These are phyloP conservation scores for Drosophila paramelanica DNA, from an alignment of 2,888 invertebrate species.

Conservation along the genomic window DNA sequence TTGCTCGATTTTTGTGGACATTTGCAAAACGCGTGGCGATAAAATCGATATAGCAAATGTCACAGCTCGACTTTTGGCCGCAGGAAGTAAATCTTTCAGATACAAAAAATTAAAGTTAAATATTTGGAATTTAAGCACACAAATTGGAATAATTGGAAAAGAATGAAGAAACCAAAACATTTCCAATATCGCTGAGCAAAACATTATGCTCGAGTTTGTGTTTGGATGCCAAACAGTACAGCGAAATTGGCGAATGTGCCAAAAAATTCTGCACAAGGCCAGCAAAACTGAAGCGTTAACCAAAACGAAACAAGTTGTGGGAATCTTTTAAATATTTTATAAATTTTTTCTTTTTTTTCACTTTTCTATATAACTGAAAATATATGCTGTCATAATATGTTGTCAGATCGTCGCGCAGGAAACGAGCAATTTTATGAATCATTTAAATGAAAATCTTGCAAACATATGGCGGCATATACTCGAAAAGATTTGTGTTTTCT, in stretches of 20 bases:
- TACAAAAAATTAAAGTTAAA: slow-evolving; percentile 9
- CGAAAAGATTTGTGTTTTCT: slow-evolving; percentile 23
- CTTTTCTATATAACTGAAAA: slow-evolving; percentile 28
- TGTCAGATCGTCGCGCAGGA: slow-evolving; percentile 35
- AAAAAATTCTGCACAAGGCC: slow-evolving; percentile 64
- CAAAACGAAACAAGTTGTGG: slow-evolving; percentile 33
- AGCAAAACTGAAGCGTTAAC: slow-evolving; percentile 23
- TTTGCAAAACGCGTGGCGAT: slow-evolving; percentile 43
- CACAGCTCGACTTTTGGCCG: not conserved
- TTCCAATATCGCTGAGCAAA: slow-evolving; percentile 27
- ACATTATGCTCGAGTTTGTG: slow-evolving; percentile 41
- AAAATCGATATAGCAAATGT: slow-evolving; percentile 12
- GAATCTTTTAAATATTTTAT: slow-evolving; percentile 3
- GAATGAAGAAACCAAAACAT: slow-evolving; percentile 29
- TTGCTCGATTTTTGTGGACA: slow-evolving; percentile 42
- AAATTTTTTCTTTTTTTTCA: slow-evolving; percentile 6
- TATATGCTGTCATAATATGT: slow-evolving; percentile 40
- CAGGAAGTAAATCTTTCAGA: slow-evolving; percentile 44
- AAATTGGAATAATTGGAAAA: slow-evolving; percentile 31
- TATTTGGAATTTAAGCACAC: slow-evolving; percentile 22
- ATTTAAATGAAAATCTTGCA: slow-evolving; percentile 43
- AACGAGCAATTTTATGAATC: slow-evolving; percentile 64
- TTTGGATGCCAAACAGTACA: slow-evolving; percentile 42
- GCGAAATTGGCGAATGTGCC: slow-evolving; percentile 67
- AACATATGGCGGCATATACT: slow-evolving; percentile 17